Base-by-base conservation (phyloP, 1,140 invertebrate genomes). In the Meteorus sp. region DNA sequence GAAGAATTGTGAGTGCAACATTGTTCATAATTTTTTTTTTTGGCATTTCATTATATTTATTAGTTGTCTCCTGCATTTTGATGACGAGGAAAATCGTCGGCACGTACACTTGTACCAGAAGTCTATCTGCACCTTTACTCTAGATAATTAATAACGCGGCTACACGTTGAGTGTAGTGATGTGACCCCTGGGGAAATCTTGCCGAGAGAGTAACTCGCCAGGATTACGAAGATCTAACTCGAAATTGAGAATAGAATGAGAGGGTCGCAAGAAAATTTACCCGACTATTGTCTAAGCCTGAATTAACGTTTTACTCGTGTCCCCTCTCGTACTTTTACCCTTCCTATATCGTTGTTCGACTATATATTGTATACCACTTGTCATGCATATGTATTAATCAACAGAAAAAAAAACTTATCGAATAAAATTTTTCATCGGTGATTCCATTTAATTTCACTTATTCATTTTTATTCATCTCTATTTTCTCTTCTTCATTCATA, bases 141-240 rank as follows among this genome's bases (percentile, higher is more conserved):
- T 2, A 9, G 48, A 52, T 29, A 52, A 33, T 52, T 52, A 52
- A 52, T 52, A 37, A 37, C 48, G 48, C n/a, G 17, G 22, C 25
- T 35, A 25, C 17, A 9, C 29, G 3, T 15, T 1, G 15, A 43
- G 39, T 15, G 17, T 43, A 17, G 3, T 15, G 15, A 43, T 43
- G 9, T 19, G 48, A 6, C 13, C 55, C 13, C 55, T 5, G n/a
- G 55, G 55, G 55, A 57, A 57, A 57, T 57, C 43, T 57, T n/a
- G 31, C 27, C 31, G 20, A 13, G 27, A 47, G 44, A 41, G 31
- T 27, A 45, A 29, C 23, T 43, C 20, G 37, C 23, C n/a, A 13
- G 39, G n/a, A 43, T 13, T n/a, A 13, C 8, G 50, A 23, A 23
- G 33, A 9, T 13, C 17, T 39, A 13, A 5, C 39, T 43, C 39